Percentiles rank a stretch among this genome's conserved stretches.
Evolutionary conservation across 2,888 invertebrate genomes (phyloP).

Genomic region (Monopis laevigella): DNA sequence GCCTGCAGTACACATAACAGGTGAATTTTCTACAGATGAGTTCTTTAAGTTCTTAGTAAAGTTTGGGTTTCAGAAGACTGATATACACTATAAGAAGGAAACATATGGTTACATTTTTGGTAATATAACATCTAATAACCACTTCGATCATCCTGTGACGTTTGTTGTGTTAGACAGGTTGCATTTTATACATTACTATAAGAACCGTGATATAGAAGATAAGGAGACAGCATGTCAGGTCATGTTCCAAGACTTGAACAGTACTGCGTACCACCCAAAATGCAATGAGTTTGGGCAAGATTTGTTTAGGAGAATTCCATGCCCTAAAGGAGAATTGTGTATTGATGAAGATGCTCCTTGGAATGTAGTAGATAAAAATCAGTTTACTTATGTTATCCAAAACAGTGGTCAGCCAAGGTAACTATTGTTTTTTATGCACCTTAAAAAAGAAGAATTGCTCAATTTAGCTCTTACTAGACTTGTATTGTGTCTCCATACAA

Average conservation of each 20-base stretch:
- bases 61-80: constrained; percentile 97
- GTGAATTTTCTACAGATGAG: constrained; percentile 63
- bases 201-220: constrained; percentile 71
- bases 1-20: constrained; percentile 45
- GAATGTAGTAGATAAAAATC: constrained; percentile 87
- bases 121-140: constrained; percentile 81
- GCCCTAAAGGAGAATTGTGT: constrained; percentile 78
- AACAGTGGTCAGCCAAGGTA: constrained; percentile 91
- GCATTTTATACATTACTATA: constrained; percentile 90
- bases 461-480: too few species aligned
- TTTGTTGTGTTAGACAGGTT: constrained; percentile 90
- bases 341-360: constrained; percentile 85
- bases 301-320: constrained; percentile 87
- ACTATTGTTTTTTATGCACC: constrained; percentile 13
- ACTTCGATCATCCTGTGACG: constrained; percentile 75
- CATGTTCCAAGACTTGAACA: constrained; percentile 88
- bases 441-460: too few species aligned
- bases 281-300: constrained; percentile 82
- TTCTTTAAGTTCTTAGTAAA: constrained; percentile 94
- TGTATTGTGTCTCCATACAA: too few species aligned
- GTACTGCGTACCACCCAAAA: constrained; percentile 83
- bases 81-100: constrained; percentile 82
- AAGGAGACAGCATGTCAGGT: constrained; percentile 80
- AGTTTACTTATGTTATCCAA: constrained; percentile 94
- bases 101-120: constrained; percentile 97